These are phyloP conservation scores for Acrocyrtus sp. DNA, from an alignment of 2,888 invertebrate species.

Conservation along the genomic window DNA sequence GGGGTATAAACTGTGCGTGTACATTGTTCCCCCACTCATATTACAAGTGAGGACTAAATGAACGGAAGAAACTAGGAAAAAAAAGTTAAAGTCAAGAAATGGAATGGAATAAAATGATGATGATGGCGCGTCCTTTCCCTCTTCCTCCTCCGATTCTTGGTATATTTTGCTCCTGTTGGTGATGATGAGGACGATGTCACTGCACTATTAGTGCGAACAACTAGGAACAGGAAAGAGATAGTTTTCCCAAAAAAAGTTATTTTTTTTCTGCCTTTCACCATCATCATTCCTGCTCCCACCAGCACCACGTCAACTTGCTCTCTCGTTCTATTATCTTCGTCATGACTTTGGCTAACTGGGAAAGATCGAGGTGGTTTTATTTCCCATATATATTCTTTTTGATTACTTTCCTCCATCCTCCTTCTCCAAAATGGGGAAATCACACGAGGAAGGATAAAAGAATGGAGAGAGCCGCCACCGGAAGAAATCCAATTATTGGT, in stretches of 20 bases:
- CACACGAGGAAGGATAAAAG: slow-evolving; percentile 6
- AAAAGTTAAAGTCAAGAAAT: slow-evolving; percentile 31
- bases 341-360: background rate
- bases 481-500: slow-evolving; percentile 60
- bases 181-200: slow-evolving; percentile 18
- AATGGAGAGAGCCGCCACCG: slow-evolving; percentile 36
- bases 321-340: background rate
- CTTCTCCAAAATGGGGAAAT: background rate
- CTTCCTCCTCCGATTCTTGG: background rate
- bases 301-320: background rate
- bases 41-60: slow-evolving; percentile 1
- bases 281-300: too few relatives aligned
- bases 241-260: background rate
- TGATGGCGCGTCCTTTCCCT: slow-evolving; percentile 21
- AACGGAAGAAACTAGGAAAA: slow-evolving; percentile 10
- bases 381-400: background rate
- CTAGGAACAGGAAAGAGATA: background rate
- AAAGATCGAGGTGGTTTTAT: background rate
- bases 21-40: background rate
- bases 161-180: slow-evolving; percentile 11
- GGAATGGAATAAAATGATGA: slow-evolving; percentile 47
- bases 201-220: too few relatives aligned
- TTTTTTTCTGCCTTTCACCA: background rate
- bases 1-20: too few relatives aligned
- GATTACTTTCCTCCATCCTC: background rate